These are phyloP conservation scores for Brachyrhaphis roseni DNA, from an alignment of 2,797 vertebrate genomes.

Conservation along the genomic window DNA sequence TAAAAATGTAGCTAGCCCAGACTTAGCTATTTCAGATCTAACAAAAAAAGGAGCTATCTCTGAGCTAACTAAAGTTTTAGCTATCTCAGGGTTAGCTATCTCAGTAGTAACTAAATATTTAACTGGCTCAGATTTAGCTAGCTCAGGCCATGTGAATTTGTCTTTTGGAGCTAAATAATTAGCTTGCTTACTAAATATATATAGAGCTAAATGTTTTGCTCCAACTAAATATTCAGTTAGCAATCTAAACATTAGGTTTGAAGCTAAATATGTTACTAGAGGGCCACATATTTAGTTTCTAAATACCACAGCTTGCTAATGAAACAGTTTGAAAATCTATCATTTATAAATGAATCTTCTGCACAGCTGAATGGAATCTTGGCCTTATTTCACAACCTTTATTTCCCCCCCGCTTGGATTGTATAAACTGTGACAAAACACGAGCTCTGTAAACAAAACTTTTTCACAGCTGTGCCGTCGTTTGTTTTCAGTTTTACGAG, in stretches of 20 bases:
- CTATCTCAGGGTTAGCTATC: no score
- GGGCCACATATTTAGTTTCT: not conserved
- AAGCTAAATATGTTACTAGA: no score
- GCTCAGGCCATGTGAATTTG: not conserved
- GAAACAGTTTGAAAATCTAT: not conserved
- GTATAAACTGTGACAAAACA: slow-evolving; percentile 28
- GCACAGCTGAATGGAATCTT: not conserved
- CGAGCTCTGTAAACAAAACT: slow-evolving; percentile 28
- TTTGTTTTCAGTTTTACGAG: slow-evolving; percentile 26
- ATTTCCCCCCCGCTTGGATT: not conserved
- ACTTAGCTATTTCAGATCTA: no score
- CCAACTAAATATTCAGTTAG: not conserved
- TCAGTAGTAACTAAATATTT: no score
- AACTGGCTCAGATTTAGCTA: no score
- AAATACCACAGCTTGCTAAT: not conserved
- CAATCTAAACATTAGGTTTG: not conserved
- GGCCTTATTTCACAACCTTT: not conserved
- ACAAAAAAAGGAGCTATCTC: no score
- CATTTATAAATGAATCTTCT: not conserved
- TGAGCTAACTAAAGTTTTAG: no score
- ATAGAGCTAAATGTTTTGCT: not conserved
- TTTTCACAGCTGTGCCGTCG: slow-evolving; percentile 46
- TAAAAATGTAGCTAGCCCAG: no score
- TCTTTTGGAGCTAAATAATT: not conserved
- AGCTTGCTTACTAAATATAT: no score